Conservation (phyloP, 2,113 vertebrate species). For the Trinectes maculatus region DNA sequence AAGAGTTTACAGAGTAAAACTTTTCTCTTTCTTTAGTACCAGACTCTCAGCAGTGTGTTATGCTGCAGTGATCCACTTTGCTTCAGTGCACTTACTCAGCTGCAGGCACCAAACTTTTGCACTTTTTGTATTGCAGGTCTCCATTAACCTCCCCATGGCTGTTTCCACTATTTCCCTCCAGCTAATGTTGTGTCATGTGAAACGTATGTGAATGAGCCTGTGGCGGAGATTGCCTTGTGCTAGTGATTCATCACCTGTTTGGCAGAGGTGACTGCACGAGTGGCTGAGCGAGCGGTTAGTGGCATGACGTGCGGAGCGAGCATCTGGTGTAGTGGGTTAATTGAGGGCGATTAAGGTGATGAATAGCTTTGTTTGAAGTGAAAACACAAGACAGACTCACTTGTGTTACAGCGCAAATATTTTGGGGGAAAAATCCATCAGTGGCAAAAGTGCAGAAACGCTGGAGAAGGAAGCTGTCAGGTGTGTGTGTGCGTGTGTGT, state of each 20-base stretch:
- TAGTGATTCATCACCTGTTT: conserved; percentile 78
- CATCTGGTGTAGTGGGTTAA: conserved; percentile 83
- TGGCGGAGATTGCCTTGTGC: conserved; percentile 58
- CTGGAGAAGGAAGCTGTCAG: conserved; percentile 50
- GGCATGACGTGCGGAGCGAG: conserved; percentile 77
- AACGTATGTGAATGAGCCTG: conserved; percentile 66
- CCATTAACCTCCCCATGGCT: conserved; percentile 39
- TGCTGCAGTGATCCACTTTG: conserved; percentile 25
- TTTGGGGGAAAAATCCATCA: conserved; percentile 82
- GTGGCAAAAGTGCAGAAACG: conserved; percentile 44
- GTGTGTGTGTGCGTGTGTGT: conserved; percentile 33
- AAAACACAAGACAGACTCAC: conserved; percentile 87
- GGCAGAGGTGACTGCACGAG: conserved; percentile 65
- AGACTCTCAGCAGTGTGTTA: too few species aligned
- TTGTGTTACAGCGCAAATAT: conserved; percentile 89
- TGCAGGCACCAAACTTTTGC: conserved; percentile 1
- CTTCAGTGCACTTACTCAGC: conserved; percentile 2
- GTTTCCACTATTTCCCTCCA: conserved; percentile 53
- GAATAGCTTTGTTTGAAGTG: conserved; percentile 90
- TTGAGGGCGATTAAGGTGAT: conserved; percentile 89
- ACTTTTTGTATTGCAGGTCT: conserved; percentile 5
- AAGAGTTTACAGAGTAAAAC: too few species aligned
- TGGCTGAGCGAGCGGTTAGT: conserved; percentile 58
- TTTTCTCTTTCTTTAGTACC: too few species aligned
- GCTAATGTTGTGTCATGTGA: conserved; percentile 75